Base-by-base conservation (phyloP, 1,140 invertebrate species). In the Sinella curviseta region DNA sequence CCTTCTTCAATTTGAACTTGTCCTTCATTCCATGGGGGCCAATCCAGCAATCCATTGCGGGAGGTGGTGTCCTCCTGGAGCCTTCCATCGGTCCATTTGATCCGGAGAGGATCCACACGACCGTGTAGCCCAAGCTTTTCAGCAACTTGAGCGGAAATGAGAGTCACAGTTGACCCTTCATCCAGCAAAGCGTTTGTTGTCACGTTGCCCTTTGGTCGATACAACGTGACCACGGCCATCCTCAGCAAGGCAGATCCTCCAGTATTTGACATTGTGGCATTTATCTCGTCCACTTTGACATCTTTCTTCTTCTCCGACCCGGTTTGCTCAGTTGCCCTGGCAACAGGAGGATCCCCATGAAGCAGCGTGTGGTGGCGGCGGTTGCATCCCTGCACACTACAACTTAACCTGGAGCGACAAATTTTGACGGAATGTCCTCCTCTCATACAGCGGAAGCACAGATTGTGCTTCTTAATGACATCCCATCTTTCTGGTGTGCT, bases 391-490 rank as follows among this genome's bases (percentile, higher is more conserved):
- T 26, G 12, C 4, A 60, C 24, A 26, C 57, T 26, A 57, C 79
- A 80, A n/a, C 3, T 35, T 28, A 34, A 39, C 31, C 57, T 55
- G 0, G 16, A 8, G 0, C 17, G 0, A 35, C 76, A 77, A 0
- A 33, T 26, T 76, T 16, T 54, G 2, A 39, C n/a, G 20, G 0
- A 1, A 33, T 78, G 80, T 17, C 70, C 70, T 3, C 0, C 8
- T n/a, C 28, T 54, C 1, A 81, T 33, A 20, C 80, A 81, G 1
- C 8, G 0, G 20, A 78, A 77, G 48, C 80, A 81, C 1, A 60
- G 31, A 30, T 48, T 65, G 16, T 74, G 33, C 24, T 74, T 24
- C 26, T 31, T 57, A 12, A 81, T 67, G 24, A 77, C 31, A 1
- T 60, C 73, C 80, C 80, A 77, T 74, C 54, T 74, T 2, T 30